These are phyloP conservation scores for Rhynchopsitta pachyrhyncha DNA, from an alignment of 2,113 vertebrate species.

Conservation along the genomic window DNA sequence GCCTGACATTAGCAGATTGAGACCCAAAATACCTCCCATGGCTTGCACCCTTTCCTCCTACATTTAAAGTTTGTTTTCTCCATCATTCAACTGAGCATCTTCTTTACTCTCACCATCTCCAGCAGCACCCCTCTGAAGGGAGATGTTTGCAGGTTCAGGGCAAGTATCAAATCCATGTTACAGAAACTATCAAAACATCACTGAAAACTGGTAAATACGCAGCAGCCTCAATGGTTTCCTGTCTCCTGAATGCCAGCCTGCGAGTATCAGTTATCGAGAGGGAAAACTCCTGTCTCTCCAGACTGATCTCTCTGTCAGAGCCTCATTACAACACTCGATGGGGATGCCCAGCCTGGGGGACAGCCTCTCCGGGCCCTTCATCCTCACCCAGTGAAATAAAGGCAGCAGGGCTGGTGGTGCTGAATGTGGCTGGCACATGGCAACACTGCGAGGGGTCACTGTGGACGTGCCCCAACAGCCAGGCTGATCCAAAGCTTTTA, in stretches of 20 bases:
- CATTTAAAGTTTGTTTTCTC: neutral
- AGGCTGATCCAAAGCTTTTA: neutral
- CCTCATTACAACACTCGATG: neutral
- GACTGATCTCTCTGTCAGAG: neutral
- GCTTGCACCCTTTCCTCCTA: neutral
- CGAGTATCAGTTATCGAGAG: neutral
- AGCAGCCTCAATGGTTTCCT: neutral
- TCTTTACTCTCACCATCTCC: neutral
- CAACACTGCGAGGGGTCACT: neutral
- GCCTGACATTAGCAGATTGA: neutral
- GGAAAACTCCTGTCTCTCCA: neutral
- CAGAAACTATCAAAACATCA: neutral
- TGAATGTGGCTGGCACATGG: rapidly evolving
- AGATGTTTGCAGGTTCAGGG: neutral
- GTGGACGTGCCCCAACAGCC: neutral
- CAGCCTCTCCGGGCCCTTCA: neutral
- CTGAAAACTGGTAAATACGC: neutral
- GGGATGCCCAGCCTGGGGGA: neutral
- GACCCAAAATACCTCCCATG: neutral
- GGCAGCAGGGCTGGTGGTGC: neutral
- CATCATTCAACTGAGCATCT: neutral
- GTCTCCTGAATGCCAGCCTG: neutral
- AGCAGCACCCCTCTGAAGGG: neutral
- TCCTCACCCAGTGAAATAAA: neutral
- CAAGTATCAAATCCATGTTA: neutral